Base-by-base conservation (phyloP, 1,140 invertebrate species). In the Drosophila lini region DNA sequence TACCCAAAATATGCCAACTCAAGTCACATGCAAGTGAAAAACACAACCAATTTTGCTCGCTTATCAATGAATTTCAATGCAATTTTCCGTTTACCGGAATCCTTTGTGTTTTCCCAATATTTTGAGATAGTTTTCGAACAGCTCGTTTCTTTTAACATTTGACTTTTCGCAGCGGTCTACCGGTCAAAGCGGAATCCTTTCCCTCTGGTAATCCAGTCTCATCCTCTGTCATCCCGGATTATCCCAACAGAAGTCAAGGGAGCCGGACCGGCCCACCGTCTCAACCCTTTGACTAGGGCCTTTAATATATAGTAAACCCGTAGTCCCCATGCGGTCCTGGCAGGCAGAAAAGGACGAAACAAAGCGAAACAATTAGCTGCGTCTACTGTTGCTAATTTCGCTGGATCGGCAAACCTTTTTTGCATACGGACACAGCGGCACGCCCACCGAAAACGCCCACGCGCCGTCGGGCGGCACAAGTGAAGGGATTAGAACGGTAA, bases 361-460 rank as follows among this genome's bases (percentile, higher is more conserved):
- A 68, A 78, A 36, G 73, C 58, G 36, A 44, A 80, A 80, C 89
- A 88, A 91, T 89, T 91, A 91, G 78, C 74, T 71, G 73, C 70
- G 90, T 91, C 80, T 90, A 80, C 85, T 75, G 90, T 88, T 91
- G 90, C 90, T 91, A 91, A 91, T 91, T 91, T 91, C 67, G 45
- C 53, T 59, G 65, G 86, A 81, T 76, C 64, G 59, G 32, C 60
- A 48, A 52, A 59, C 63, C 58, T 50, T 68, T 61, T 58, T 65
- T 74, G 65, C 59, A 63, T 63, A 71, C 52, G 62, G 67, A 57
- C 59, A 70, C 59, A 71, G 68, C 64, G 86, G 56, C 47, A 88
- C 85, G 85, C 85, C 84, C 58, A 52, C 41, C 41, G 45, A 47
- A 41, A 56, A 77, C 80, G 74, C 88, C 80, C 74, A 76, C 81